Conservation (phyloP, 1,140 invertebrate genomes). For the Coenobita brevimanus region DNA sequence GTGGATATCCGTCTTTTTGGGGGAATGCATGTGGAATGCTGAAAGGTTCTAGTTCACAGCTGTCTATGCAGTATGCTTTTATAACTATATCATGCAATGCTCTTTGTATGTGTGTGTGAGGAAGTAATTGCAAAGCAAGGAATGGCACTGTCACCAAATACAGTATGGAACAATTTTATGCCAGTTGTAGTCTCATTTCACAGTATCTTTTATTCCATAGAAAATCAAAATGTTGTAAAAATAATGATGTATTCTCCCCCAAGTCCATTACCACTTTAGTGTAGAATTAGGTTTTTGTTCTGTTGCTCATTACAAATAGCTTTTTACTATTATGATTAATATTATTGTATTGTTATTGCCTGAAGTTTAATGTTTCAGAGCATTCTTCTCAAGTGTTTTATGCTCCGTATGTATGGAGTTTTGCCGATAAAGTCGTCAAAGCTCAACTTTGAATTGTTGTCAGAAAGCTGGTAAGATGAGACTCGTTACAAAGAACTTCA, state of each 20-base stretch:
- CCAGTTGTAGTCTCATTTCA: slow-evolving; percentile 8
- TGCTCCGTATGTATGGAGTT: slow-evolving; percentile 21
- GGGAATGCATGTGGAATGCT: no score
- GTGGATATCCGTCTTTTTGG: no score
- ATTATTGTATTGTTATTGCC: slow-evolving; percentile 15
- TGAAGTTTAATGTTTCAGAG: background rate
- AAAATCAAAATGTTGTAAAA: slow-evolving; percentile 28
- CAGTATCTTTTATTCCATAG: slow-evolving; percentile 24
- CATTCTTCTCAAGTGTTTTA: slow-evolving; percentile 1
- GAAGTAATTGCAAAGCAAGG: no score
- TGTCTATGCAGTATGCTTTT: no score
- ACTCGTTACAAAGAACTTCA: no score
- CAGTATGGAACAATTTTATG: no score
- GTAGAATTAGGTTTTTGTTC: slow-evolving; percentile 24
- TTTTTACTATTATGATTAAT: slow-evolving; percentile 17
- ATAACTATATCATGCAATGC: no score
- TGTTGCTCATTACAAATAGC: slow-evolving; percentile 48
- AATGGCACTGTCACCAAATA: no score
- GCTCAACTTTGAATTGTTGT: no score
- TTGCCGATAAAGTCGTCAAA: slow-evolving; percentile 29
- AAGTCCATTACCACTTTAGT: slow-evolving; percentile 13
- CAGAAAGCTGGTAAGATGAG: no score
- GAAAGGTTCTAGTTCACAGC: no score
- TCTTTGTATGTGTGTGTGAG: no score
- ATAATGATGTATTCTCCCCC: slow-evolving; percentile 21